phyloP scores from a whole-genome alignment of 2,797 vertebrate genomes.

The Chrosomus eos region DNA sequence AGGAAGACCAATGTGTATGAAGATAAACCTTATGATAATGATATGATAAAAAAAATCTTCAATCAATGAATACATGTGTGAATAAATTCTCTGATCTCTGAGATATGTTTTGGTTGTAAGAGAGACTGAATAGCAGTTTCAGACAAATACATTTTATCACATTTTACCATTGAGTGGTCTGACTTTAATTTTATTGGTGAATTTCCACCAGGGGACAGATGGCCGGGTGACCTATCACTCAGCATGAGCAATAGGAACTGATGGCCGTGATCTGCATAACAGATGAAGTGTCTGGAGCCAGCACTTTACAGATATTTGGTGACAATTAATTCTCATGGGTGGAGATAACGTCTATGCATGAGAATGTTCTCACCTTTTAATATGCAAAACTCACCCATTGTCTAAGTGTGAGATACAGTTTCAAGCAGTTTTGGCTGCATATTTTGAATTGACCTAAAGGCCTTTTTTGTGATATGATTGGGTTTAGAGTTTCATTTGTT shows the following conservation, averaged over 20 bases:
- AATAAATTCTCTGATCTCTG: not conserved
- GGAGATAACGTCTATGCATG: not conserved
- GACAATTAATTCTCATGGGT: not conserved
- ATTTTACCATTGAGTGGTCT: not conserved
- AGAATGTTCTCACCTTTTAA: constrained; percentile 10
- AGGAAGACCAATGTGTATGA: not conserved
- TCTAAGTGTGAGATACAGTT: constrained; percentile 14
- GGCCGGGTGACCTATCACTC: not conserved
- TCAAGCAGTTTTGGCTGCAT: constrained; percentile 2
- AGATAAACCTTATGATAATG: not conserved
- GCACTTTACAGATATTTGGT: constrained; percentile 23
- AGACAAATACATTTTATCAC: not conserved
- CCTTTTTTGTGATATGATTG: not conserved
- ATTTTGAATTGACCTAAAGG: not conserved
- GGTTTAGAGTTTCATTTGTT: not conserved
- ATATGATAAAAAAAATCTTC: no score
- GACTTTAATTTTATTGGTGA: not conserved
- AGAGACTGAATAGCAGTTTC: not conserved
- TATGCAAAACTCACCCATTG: constrained; percentile 13
- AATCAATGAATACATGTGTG: no score
- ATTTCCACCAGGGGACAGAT: not conserved
- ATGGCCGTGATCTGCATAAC: constrained; percentile 34
- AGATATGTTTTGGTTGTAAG: not conserved
- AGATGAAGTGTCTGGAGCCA: constrained; percentile 14
- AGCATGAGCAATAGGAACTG: constrained; percentile 21